phyloP scores from a whole-genome alignment of 92 coral and sea anemone species.

The Zoanthus gigantus region DNA sequence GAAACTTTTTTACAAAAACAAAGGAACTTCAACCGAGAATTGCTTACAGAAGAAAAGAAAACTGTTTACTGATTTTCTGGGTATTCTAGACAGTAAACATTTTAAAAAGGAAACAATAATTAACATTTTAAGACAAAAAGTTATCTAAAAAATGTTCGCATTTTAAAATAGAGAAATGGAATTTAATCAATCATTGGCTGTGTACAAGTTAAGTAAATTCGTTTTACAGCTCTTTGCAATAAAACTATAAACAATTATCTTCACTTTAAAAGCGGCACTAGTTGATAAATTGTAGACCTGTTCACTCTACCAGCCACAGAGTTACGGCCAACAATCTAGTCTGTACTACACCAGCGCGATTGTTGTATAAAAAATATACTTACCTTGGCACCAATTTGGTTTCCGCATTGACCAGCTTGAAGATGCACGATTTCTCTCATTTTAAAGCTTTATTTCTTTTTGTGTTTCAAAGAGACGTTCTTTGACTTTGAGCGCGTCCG shows the following conservation, averaged over 20 bases:
- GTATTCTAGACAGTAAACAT: not conserved
- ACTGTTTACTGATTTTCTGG: not conserved
- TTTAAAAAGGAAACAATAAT: not conserved
- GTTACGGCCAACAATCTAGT: not conserved
- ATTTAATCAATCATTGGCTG: not conserved
- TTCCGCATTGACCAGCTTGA: slow-evolving; percentile 96
- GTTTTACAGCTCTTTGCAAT: not conserved
- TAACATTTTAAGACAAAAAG: not conserved
- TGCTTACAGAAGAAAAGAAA: not conserved
- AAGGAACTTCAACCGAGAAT: not conserved
- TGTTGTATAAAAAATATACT: not conserved
- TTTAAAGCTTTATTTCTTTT: not conserved
- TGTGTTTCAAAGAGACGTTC: not conserved
- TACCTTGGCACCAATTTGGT: slow-evolving; percentile 97
- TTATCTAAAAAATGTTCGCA: not conserved
- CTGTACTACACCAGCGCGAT: not conserved
- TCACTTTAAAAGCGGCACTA: not conserved
- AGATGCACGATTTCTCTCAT: slow-evolving; percentile 96
- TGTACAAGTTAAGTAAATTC: not conserved
- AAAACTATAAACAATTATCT: not conserved
- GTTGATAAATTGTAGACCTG: not conserved
- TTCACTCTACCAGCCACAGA: not conserved
- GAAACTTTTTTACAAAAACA: not conserved
- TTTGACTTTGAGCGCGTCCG: not conserved
- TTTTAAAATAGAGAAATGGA: not conserved